Percentiles rank a stretch among this genome's conserved stretches.
phyloP scores from a whole-genome alignment of 2,888 invertebrate genomes.

The Sicus ferrugineus region DNA sequence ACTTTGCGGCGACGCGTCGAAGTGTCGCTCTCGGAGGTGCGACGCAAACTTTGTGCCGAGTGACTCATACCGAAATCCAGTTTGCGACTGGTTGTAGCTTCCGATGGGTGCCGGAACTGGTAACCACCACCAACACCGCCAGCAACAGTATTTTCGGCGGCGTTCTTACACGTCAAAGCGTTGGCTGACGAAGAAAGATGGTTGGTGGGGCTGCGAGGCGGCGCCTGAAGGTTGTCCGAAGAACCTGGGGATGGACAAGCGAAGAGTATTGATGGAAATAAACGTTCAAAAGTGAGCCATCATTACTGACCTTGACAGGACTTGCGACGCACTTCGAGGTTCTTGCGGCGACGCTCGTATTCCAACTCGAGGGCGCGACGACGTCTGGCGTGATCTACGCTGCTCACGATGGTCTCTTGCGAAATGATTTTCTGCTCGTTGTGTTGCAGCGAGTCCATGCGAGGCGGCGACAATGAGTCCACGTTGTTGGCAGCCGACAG shows the following conservation, averaged over 20 bases:
- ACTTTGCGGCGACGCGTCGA: slow-evolving; percentile 61
- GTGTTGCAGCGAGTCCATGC: slow-evolving; percentile 63
- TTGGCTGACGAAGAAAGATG: slow-evolving; percentile 58
- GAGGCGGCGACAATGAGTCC: slow-evolving; percentile 66
- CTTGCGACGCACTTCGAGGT: slow-evolving; percentile 60
- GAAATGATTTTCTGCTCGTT: slow-evolving; percentile 59
- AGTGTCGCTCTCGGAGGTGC: slow-evolving; percentile 63
- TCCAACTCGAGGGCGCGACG: slow-evolving; percentile 63
- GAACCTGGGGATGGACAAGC: slow-evolving; percentile 38
- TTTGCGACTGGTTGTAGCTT: slow-evolving; percentile 55
- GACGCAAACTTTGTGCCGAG: slow-evolving; percentile 61
- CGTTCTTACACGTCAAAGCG: slow-evolving; percentile 58
- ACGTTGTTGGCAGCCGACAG: slow-evolving; percentile 72
- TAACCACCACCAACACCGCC: slow-evolving; percentile 27
- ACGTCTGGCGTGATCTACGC: slow-evolving; percentile 62
- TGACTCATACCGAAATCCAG: slow-evolving; percentile 62
- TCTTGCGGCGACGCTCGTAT: slow-evolving; percentile 62
- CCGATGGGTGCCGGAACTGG: slow-evolving; percentile 39
- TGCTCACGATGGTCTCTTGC: slow-evolving; percentile 60
- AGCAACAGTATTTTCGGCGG: slow-evolving; percentile 42
- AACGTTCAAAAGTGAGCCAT: neutral
- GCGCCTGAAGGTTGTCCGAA: slow-evolving; percentile 45
- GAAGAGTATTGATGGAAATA: too few species aligned
- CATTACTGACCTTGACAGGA: slow-evolving; percentile 59
- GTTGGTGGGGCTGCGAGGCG: slow-evolving; percentile 47